A percentile compares a stretch with the other conserved stretches of the same genome.
phyloP scores from a whole-genome alignment of 2,888 invertebrate species.

The Entomobrya multifasciata region DNA sequence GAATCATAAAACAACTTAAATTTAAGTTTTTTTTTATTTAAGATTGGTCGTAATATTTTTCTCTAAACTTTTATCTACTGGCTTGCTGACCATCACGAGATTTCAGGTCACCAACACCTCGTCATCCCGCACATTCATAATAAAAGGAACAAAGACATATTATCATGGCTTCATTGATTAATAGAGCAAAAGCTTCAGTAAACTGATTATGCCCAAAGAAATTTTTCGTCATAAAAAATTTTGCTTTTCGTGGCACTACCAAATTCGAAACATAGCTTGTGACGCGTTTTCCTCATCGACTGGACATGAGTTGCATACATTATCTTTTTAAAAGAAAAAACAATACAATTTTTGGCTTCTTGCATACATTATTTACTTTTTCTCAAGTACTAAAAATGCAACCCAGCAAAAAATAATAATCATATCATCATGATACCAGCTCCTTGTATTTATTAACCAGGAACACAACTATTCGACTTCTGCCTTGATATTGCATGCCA shows the following conservation, averaged over 20 bases:
- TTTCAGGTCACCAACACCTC: not conserved
- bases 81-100: too few species aligned
- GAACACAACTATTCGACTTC: not conserved
- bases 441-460: slow-evolving; percentile 50
- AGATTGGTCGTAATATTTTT: too few species aligned
- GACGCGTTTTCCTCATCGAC: not conserved
- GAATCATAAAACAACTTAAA: slow-evolving; percentile 27
- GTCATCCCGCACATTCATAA: too few species aligned
- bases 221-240: too few species aligned
- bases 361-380: slow-evolving; percentile 6
- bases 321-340: not conserved
- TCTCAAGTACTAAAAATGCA: not conserved
- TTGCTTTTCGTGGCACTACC: not conserved
- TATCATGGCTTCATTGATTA: slow-evolving; percentile 18
- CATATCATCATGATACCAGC: not conserved
- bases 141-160: not conserved
- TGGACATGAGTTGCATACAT: slow-evolving; percentile 19
- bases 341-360: slow-evolving; percentile 1
- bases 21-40: too few species aligned
- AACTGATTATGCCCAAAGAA: not conserved
- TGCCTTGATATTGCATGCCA: not conserved
- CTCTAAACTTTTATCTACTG: too few species aligned
- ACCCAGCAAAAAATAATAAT: slow-evolving; percentile 15
- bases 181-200: not conserved
- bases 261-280: slow-evolving; percentile 8